A percentile compares a stretch with the other conserved stretches of the same genome.
Evolutionary conservation across 2,113 vertebrate species (phyloP).

Genomic region (Rhodinocichla rosea): DNA sequence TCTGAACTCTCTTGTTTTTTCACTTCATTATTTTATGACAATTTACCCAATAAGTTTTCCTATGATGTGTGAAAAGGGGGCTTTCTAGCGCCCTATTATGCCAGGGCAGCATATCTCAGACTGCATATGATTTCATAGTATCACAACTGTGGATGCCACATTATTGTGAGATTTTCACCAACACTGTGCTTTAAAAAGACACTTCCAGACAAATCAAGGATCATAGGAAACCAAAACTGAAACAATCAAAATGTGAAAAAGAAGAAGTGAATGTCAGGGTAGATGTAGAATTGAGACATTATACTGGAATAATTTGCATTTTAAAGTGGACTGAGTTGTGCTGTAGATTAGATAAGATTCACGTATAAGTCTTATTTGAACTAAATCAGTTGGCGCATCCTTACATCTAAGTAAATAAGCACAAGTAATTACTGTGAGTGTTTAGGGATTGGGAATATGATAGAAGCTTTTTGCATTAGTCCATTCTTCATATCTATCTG

Average conservation of each 20-base stretch:
- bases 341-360: neutral
- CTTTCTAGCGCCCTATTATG: neutral
- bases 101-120: neutral
- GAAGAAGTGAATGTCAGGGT: rapidly evolving
- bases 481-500: neutral
- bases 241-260: neutral
- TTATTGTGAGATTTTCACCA: neutral
- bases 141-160: rapidly evolving
- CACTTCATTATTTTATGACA: neutral
- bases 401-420: neutral
- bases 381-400: neutral
- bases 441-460: neutral
- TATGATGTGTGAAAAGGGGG: neutral
- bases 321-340: neutral
- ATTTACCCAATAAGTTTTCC: neutral
- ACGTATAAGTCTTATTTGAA: neutral
- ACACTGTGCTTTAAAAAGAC: neutral
- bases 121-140: neutral
- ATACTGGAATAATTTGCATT: neutral
- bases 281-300: neutral
- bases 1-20: neutral
- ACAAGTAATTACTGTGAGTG: neutral
- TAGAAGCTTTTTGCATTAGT: neutral
- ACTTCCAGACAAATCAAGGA: neutral
- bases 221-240: neutral